A percentile compares a stretch with the other conserved stretches of the same genome.
These are phyloP conservation scores for Eupithecia tripunctaria DNA, from an alignment of 2,888 invertebrate genomes.

Conservation along the genomic window DNA sequence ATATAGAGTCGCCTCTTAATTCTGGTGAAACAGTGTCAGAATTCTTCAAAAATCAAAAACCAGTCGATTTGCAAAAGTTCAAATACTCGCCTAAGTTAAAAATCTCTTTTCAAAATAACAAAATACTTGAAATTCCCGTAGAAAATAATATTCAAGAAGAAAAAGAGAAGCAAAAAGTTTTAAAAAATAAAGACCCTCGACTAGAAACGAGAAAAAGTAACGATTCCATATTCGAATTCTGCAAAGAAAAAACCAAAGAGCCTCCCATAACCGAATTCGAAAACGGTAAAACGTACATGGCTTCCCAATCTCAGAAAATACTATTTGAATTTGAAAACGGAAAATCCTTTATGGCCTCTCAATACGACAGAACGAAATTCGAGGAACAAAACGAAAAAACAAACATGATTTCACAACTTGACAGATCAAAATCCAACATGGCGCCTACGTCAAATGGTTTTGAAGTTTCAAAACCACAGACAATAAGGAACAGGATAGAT, in stretches of 20 bases:
- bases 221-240: neutral
- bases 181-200: neutral
- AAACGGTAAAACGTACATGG: neutral
- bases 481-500: slow-evolving; percentile 2
- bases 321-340: neutral
- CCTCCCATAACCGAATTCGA: neutral
- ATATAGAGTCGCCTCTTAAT: neutral
- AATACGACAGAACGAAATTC: neutral
- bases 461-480: neutral
- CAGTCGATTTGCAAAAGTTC: neutral
- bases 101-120: neutral
- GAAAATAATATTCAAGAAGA: neutral
- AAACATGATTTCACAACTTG: neutral
- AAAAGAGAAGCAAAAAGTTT: neutral
- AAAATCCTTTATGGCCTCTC: neutral
- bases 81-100: neutral
- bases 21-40: neutral
- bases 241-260: neutral
- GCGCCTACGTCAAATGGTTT: neutral
- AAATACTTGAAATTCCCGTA: neutral
- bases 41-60: neutral
- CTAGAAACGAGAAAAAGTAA: neutral
- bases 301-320: neutral
- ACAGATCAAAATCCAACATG: slow-evolving; percentile 15
- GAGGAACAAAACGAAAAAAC: neutral